Evolutionary conservation across 2,797 vertebrate genomes (phyloP).

Genomic region (Lagocephalus sceleratus): DNA sequence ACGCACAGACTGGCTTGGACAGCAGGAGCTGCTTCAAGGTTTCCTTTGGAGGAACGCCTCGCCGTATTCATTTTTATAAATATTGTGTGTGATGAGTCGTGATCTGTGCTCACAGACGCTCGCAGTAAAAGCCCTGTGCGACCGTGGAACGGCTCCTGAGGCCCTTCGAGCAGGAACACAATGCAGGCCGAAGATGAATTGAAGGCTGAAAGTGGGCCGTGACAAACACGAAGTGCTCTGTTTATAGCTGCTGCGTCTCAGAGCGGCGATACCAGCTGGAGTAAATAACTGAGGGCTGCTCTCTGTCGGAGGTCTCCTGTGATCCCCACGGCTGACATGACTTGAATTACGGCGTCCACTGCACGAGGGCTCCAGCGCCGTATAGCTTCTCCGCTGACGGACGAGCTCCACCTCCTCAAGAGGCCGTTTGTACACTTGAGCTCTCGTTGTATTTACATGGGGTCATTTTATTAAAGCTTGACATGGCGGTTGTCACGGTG

Average conservation of each 20-base stretch:
- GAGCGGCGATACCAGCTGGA: not conserved
- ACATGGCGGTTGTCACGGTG: slow-evolving; percentile 42
- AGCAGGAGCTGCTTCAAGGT: not conserved
- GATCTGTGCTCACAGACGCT: too few species aligned
- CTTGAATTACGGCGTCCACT: too few species aligned
- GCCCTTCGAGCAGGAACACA: not conserved
- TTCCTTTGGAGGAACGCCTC: too few species aligned
- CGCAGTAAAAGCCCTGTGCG: not conserved
- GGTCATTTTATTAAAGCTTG: slow-evolving; percentile 19
- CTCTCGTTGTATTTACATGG: slow-evolving; percentile 11
- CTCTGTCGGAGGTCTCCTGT: not conserved
- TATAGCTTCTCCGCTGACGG: too few species aligned
- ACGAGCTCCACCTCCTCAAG: too few species aligned
- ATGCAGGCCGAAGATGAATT: not conserved
- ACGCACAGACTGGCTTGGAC: not conserved
- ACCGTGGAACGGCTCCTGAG: not conserved
- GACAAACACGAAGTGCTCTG: not conserved
- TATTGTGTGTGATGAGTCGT: too few species aligned
- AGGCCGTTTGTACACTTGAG: too few species aligned
- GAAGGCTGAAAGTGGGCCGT: not conserved
- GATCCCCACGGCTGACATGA: slow-evolving; percentile 1
- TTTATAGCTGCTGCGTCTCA: not conserved
- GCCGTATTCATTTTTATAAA: too few species aligned
- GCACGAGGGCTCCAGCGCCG: not conserved
- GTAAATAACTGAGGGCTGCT: not conserved